Base-by-base conservation (phyloP, 2,888 invertebrate species). In the Lamproptera curius region DNA sequence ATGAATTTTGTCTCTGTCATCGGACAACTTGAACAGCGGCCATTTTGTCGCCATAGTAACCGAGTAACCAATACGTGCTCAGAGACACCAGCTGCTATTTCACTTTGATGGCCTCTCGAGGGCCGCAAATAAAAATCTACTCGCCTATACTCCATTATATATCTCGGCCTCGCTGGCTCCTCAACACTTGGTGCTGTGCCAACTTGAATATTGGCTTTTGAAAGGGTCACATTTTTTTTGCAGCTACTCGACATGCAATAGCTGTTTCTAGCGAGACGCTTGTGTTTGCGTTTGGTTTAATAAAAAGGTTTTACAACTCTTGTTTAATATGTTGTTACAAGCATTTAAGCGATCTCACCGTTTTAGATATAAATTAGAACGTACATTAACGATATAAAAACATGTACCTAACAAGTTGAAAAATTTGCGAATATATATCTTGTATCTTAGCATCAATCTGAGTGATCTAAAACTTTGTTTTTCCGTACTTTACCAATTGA, bases 141-240 rank as follows among this genome's bases (percentile, higher is more conserved):
- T 31, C n/a, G 10, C n/a, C 31, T 31, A 31, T 31, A 31, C 31
- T n/a, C 31, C 31, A n/a, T 13, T n/a, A n/a, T n/a, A n/a, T 4
- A 4, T 20, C 11, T 20, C 42, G 51, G 46, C 54, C 54, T 54
- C 46, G 44, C 16, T 11, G 17, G 28, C 39, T 46, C 42, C 51
- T 54, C 23, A n/a, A 47, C 15, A 16, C 16, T 37, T 47, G 47
- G 42, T 20, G 11, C 10, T 11, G 1, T 16, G 42, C 47, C 47
- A 47, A 42, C 5, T 28, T 17, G 31, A 47, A 42, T 42, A 42
- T 37, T 42, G 37, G 28, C 20, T 47, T 42, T 31, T n/a, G 28
- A 37, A 47, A 23, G 33, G 15, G 23, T 49, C 40, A 35, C 40
- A 44, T 35, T 36, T 31, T 14, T 35, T 34, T 35, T 15, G 15